A percentile compares a stretch with the other conserved stretches of the same genome.
Conservation (phyloP, 2,888 invertebrate species). For the Diplolepis rosae region DNA sequence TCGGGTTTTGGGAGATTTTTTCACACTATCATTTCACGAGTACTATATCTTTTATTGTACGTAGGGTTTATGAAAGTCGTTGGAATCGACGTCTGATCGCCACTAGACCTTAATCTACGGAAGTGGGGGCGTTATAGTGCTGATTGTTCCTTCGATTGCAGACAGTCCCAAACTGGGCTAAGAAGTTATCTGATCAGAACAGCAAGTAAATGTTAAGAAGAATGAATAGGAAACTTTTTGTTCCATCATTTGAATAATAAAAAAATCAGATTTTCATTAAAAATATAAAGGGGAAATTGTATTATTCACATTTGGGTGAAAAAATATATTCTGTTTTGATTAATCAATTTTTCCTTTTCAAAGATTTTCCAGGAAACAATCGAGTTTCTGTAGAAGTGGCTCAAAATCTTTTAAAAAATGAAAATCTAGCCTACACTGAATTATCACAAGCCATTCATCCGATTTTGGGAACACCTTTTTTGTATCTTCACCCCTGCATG, state of each 20-base stretch:
- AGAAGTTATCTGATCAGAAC: constrained; percentile 44
- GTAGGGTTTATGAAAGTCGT: constrained; percentile 16
- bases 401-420: constrained; percentile 53
- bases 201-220: background rate
- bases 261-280: background rate
- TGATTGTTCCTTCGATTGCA: constrained; percentile 61
- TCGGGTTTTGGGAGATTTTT: background rate
- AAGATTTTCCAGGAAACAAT: constrained; percentile 69
- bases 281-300: too few species aligned
- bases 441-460: constrained; percentile 70
- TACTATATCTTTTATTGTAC: constrained; percentile 5
- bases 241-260: background rate
- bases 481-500: constrained; percentile 68
- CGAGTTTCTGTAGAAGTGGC: constrained; percentile 62
- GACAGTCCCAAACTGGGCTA: constrained; percentile 53
- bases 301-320: too few species aligned
- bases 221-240: background rate
- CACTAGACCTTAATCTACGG: constrained; percentile 68
- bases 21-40: background rate
- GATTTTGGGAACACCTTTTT: constrained; percentile 62
- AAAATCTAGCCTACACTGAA: constrained; percentile 61
- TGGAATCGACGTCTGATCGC: constrained; percentile 56
- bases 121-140: constrained; percentile 53
- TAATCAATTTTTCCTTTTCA: constrained; percentile 35
- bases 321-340: background rate